Evolutionary conservation across 2,888 invertebrate genomes (phyloP).

Genomic region (Gasteruption jaculator): DNA sequence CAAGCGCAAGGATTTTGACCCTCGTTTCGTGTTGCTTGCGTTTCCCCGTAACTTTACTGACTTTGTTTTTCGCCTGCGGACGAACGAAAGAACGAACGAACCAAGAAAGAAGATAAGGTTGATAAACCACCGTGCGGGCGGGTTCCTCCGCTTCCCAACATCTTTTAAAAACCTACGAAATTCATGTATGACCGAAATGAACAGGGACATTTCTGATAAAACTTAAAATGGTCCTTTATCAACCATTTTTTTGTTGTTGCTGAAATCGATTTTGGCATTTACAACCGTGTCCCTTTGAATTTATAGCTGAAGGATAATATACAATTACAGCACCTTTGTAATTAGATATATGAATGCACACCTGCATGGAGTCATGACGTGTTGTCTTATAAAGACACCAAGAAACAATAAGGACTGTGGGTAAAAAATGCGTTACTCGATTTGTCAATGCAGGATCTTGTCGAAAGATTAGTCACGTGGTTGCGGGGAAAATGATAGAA

Average conservation of each 20-base stretch:
- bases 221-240: no score
- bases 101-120: conserved; percentile 36
- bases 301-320: no score
- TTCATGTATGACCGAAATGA: no score
- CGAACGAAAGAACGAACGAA: conserved; percentile 18
- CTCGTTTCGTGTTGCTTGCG: conserved; percentile 49
- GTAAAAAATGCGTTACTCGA: conserved; percentile 28
- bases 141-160: conserved; percentile 21
- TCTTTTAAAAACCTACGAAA: conserved; percentile 8
- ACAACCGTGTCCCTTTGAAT: no score
- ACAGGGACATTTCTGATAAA: no score
- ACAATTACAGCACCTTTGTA: no score
- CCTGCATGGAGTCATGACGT: no score
- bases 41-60: conserved; percentile 46
- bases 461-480: conserved; percentile 38
- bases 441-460: conserved; percentile 42
- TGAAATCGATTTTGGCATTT: no score
- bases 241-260: no score
- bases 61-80: conserved; percentile 47
- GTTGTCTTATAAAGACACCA: no score
- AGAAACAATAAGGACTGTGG: conserved; percentile 24
- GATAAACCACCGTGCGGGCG: conserved; percentile 35
- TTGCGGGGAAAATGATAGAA: conserved; percentile 31
- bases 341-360: no score
- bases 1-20: conserved; percentile 51